Evolutionary conservation across 2,888 invertebrate genomes (phyloP), one percentile per base, ranked within the genome.

Genomic region (Chrysolina americana): DNA sequence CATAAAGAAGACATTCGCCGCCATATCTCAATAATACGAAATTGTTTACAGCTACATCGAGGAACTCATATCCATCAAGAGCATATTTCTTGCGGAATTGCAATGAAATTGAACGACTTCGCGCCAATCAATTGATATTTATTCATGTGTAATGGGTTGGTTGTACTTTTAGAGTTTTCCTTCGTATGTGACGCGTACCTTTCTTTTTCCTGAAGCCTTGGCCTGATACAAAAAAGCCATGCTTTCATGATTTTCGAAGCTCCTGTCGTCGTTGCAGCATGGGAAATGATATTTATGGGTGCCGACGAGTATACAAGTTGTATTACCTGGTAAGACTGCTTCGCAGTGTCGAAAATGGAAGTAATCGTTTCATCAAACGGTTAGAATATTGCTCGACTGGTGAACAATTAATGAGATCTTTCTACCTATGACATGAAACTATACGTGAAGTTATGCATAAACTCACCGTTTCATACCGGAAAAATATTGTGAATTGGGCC

Each of bases 261-360:
- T 81, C 81, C 80, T 80, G 79, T 81, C 81, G 82, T 82, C 81
- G 81, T 81, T 82, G 79, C 81, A 82, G 81, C 80, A 81, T 75
- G 73, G 72, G 62, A 69, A 66, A 77, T 74, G 56, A 78, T 81
- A 82, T 82, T 83, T 82, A 83, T 81, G 80, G 77, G 77, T 53
- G 62, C 78, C 74, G 66, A 75, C 72, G 77, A 79, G 76, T 79
- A 77, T 78, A 79, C 78, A 71, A 76, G 76, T 81, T 81, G 80
- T 81, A 79, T 68, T 77, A 79, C 80, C 79, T 56, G 76, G 75
- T 69, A 15, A 28, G 36, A 62, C 48, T 50, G 59, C 10, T 3
- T 64, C 4, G 36, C 36, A 36, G 48, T 63, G 59, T 48, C 59
- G n/a, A 50, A 62, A 70, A 70, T 65, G 44, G 47, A 65, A 48